Evolutionary conservation across 2,113 vertebrate genomes (phyloP), one percentile per base, ranked within the genome.

Genomic region (Redunca redunca): DNA sequence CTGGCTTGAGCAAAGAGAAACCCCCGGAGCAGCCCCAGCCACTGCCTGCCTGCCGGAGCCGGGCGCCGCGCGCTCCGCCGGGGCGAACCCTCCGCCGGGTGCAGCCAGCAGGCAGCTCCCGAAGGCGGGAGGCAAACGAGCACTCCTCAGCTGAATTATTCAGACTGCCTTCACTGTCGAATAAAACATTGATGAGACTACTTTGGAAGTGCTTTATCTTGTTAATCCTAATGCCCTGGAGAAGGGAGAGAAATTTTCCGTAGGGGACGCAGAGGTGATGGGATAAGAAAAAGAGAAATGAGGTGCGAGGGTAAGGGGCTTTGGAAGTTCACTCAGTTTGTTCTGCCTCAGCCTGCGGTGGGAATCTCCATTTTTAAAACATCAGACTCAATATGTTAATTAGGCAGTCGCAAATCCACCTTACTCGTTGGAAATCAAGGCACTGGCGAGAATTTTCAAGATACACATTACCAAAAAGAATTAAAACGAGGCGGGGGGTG

Each of bases 171-270:
- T 88, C 97, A 97, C 97, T 90, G 96, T 52, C 57, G 67, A 97
- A 97, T 98, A 90, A 98, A 98, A 98, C 95, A 98, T 88, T 97
- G 87, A 98, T 96, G 90, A 97, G 93, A 89, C 88, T 96, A 97
- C 97, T 98, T 98, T 97, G 95, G 85, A 97, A 98, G 96, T 96
- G 97, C 97, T 98, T 97, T 98, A 96, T 97, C 90, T 95, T 93
- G 85, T 88, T 96, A 91, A 98, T 97, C 94, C 71, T 74, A 96
- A 97, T 77, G 90, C 60, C 87, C 95, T 95, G 5, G 1, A 94
- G 95, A 95, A 97, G 33, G 40, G 12, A 91, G 85, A 80, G 97
- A 93, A 80, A 88, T 98, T 97, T 97, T 97, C 94, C 53, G 78
- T 33, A 91, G 80, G 62, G 48, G 90, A 53, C 2, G n/a, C 4